These are phyloP conservation scores for Anguilla rostrata DNA, from an alignment of 2,113 vertebrate species.

Conservation along the genomic window DNA sequence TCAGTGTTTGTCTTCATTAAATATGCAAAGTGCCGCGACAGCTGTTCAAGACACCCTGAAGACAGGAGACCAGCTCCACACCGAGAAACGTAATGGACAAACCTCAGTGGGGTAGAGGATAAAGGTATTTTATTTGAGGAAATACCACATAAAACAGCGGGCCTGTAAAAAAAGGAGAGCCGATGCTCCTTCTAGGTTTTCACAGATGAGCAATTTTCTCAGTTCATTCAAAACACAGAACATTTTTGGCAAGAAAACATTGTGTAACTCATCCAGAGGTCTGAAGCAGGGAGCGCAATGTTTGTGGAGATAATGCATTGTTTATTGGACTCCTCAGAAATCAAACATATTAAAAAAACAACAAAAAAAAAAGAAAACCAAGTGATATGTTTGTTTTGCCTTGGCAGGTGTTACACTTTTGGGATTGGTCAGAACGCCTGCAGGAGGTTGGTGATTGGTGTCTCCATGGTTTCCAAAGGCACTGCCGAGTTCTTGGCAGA, in stretches of 20 bases:
- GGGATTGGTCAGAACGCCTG: constrained; percentile 84
- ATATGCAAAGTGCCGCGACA: constrained; percentile 33
- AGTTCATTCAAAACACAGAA: background rate
- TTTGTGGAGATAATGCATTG: background rate
- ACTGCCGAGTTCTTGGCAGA: constrained; percentile 81
- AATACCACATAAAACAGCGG: background rate
- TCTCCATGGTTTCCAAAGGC: constrained; percentile 84
- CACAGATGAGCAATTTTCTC: background rate
- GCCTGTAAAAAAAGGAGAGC: background rate
- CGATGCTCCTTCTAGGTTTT: background rate
- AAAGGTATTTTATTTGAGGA: background rate
- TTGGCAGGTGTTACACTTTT: constrained; percentile 88
- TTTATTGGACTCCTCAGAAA: background rate
- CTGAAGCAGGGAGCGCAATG: background rate
- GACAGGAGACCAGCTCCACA: constrained; percentile 17
- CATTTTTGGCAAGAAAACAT: background rate
- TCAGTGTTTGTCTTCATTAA: constrained; percentile 36
- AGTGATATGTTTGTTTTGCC: constrained; percentile 29
- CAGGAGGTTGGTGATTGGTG: constrained; percentile 78
- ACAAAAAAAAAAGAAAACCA: too few relatives aligned
- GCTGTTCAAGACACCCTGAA: background rate
- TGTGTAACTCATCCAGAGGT: background rate
- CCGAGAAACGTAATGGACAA: constrained; percentile 8
- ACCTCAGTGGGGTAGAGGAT: constrained; percentile 12
- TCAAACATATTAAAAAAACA: background rate